A percentile compares a stretch with the other conserved stretches of the same genome.
Conservation (phyloP, 2,113 vertebrate species). For the Acinonyx jubatus region DNA sequence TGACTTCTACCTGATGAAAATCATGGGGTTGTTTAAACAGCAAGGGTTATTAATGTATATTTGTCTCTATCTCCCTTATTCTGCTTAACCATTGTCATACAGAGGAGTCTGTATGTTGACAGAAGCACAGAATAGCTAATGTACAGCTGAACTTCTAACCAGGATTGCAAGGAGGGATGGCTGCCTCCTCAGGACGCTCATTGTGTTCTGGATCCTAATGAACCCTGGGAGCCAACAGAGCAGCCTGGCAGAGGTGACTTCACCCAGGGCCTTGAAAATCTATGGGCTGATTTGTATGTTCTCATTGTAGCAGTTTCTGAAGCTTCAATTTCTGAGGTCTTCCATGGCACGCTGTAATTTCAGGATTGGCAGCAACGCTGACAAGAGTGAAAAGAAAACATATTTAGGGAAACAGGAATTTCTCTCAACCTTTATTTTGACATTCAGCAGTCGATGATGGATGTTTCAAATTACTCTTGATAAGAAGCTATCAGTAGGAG, state of each 20-base stretch:
- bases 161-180: background rate
- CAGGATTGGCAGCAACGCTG: conserved; percentile 80
- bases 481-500: conserved; percentile 68
- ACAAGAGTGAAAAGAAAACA: conserved; percentile 78
- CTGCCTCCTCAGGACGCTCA: background rate
- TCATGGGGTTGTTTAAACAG: conserved; percentile 31
- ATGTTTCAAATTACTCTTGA: conserved; percentile 76
- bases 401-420: conserved; percentile 70
- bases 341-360: conserved; percentile 82
- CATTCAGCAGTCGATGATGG: conserved; percentile 54
- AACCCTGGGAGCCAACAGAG: background rate
- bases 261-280: conserved; percentile 28
- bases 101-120: background rate
- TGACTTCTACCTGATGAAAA: background rate
- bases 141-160: background rate
- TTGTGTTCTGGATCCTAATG: background rate
- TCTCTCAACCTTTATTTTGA: conserved; percentile 77
- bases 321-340: conserved; percentile 74
- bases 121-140: background rate
- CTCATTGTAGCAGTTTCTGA: conserved; percentile 66
- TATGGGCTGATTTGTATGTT: conserved; percentile 76
- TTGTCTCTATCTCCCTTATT: background rate
- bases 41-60: background rate
- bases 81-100: background rate
- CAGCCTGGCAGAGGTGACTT: background rate